Evolutionary conservation across 2,113 vertebrate genomes (phyloP).

Genomic region (Lepidothrix coronata): DNA sequence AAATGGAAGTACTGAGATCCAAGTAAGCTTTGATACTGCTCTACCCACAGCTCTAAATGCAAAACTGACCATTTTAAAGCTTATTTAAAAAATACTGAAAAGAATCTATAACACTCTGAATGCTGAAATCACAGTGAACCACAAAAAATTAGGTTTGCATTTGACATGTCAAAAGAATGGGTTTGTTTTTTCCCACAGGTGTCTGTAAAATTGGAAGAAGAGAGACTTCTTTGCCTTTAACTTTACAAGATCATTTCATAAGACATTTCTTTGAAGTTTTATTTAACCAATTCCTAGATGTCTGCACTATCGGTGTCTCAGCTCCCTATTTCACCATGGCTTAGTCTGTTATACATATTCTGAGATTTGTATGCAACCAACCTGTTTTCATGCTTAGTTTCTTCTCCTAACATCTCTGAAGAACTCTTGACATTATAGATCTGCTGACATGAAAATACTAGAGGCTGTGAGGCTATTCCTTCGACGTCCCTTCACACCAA

Average conservation of each 20-base stretch:
- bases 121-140: not conserved
- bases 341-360: not conserved
- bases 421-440: not conserved
- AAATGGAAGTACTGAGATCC: not conserved
- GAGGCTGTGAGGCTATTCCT: not conserved
- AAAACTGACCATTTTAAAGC: not conserved
- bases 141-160: not conserved
- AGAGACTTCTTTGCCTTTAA: not conserved
- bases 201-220: not conserved
- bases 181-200: not conserved
- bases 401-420: not conserved
- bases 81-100: not conserved
- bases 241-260: not conserved
- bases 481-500: rapidly evolving
- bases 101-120: not conserved
- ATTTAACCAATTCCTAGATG: not conserved
- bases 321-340: not conserved
- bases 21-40: not conserved
- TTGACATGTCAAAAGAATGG: not conserved
- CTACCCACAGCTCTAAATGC: not conserved
- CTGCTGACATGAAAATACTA: not conserved
- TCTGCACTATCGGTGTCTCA: not conserved
- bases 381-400: not conserved
- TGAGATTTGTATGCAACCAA: not conserved
- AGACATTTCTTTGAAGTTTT: not conserved